A percentile compares a stretch with the other conserved stretches of the same genome.
These are phyloP conservation scores for Enteromius fasciolatus DNA, from an alignment of 2,797 vertebrate genomes.

Conservation along the genomic window DNA sequence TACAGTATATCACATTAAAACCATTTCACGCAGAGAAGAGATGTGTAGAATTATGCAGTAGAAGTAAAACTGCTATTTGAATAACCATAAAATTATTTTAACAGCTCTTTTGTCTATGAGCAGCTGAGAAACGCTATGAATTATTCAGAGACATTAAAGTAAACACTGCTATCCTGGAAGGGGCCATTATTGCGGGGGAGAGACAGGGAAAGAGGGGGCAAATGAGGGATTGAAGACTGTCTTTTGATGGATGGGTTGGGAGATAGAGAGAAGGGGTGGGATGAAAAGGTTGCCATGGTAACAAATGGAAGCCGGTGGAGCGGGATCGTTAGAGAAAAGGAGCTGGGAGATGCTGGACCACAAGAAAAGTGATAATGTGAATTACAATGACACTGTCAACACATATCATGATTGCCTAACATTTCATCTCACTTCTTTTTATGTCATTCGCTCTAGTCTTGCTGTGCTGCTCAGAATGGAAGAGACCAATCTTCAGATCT, in stretches of 20 bases:
- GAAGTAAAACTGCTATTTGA: slow-evolving; percentile 25
- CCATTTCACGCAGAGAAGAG: neutral
- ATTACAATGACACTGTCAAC: slow-evolving; percentile 19
- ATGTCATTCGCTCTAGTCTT: neutral
- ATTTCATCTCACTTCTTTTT: neutral
- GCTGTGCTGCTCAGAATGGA: neutral
- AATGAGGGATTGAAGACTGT: slow-evolving; percentile 22
- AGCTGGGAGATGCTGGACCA: slow-evolving; percentile 29
- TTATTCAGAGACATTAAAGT: slow-evolving; percentile 65
- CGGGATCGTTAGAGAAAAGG: slow-evolving; percentile 38
- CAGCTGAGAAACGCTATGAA: slow-evolving; percentile 62
- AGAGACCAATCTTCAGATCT: slow-evolving; percentile 31
- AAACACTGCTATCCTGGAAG: slow-evolving; percentile 38
- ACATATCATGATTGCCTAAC: neutral
- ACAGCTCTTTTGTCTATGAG: slow-evolving; percentile 23
- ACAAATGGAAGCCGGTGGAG: slow-evolving; percentile 74
- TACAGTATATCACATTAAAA: neutral
- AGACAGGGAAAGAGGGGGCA: slow-evolving; percentile 7
- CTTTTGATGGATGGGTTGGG: slow-evolving; percentile 29
- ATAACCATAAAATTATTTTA: neutral
- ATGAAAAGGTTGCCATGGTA: slow-evolving; percentile 78
- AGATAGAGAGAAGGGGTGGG: slow-evolving; percentile 52
- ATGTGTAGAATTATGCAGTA: neutral
- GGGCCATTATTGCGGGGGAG: slow-evolving; percentile 42
- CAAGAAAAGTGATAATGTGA: slow-evolving; percentile 42